phyloP scores from a whole-genome alignment of 53 echinoderm and acorn worm species.

The Holothuria leucospilota region DNA sequence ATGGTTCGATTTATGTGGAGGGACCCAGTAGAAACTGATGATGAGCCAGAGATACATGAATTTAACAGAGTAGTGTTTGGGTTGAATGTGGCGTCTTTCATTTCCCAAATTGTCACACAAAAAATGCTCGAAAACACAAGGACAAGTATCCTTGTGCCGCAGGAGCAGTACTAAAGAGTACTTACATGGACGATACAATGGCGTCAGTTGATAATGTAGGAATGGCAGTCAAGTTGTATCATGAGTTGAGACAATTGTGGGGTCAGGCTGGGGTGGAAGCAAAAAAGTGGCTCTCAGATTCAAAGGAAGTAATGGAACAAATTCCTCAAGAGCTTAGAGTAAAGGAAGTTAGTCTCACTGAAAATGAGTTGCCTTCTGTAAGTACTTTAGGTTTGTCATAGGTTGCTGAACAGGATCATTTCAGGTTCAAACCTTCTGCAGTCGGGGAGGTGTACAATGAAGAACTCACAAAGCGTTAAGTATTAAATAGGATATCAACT shows the following conservation, averaged over 20 bases:
- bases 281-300: conserved; percentile 66
- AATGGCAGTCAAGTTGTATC: conserved; percentile 8
- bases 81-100: conserved; percentile 30
- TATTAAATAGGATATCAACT: conserved; percentile 11
- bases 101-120: conserved; percentile 23
- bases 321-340: conserved; percentile 64
- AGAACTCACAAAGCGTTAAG: conserved; percentile 5
- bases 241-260: conserved; percentile 33
- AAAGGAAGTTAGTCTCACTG: conserved; percentile 59
- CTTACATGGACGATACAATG: too few relatives aligned
- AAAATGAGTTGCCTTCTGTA: conserved; percentile 53
- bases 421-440: conserved; percentile 51
- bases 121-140: conserved; percentile 24
- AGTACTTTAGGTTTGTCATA: conserved; percentile 69
- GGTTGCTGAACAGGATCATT: conserved; percentile 71
- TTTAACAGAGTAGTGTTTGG: too few relatives aligned
- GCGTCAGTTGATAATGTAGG: conserved; percentile 23
- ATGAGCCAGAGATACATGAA: conserved; percentile 26
- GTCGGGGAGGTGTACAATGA: background rate
- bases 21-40: too few relatives aligned
- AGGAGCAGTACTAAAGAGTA: conserved; percentile 23
- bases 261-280: conserved; percentile 3
- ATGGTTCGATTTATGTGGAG: too few relatives aligned
- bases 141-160: conserved; percentile 11
- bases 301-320: conserved; percentile 52